A percentile compares a stretch with the other conserved stretches of the same genome.
phyloP scores from a whole-genome alignment of 2,888 invertebrate genomes.

The Periphyllus acericola region DNA sequence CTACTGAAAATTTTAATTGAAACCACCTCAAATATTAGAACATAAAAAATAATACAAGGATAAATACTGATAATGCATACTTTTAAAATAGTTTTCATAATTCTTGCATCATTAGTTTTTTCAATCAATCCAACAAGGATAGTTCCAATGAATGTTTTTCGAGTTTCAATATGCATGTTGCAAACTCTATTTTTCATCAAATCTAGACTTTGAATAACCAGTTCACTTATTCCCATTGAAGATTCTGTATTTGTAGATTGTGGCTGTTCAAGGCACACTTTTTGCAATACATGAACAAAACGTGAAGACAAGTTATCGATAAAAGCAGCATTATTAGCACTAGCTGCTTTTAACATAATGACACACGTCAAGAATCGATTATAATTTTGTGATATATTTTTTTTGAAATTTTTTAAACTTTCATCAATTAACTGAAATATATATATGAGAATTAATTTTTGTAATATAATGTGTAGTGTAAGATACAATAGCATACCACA shows the following conservation, averaged over 20 bases:
- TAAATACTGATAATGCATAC: conserved; percentile 64
- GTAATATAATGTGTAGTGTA: not conserved
- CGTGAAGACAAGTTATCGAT: conserved; percentile 90
- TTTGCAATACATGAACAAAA: conserved; percentile 89
- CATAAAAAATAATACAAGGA: too few species aligned
- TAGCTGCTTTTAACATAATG: conserved; percentile 97
- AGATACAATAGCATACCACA: conserved; percentile 48
- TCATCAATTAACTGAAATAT: conserved; percentile 56
- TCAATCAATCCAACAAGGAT: conserved; percentile 94
- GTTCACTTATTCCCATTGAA: conserved; percentile 73
- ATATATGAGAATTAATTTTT: not conserved
- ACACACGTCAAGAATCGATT: conserved; percentile 74
- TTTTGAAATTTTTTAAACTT: conserved; percentile 59
- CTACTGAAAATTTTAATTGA: too few species aligned
- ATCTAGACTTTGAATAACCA: conserved; percentile 87
- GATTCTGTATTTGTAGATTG: conserved; percentile 64
- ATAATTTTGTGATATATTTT: conserved; percentile 60
- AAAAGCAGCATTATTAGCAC: conserved; percentile 89
- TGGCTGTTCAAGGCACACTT: conserved; percentile 79
- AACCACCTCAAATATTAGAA: too few species aligned
- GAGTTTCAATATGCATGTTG: conserved; percentile 92
- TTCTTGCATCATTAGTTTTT: conserved; percentile 91
- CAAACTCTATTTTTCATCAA: conserved; percentile 93
- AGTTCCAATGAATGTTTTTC: conserved; percentile 91
- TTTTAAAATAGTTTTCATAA: conserved; percentile 81